Conservation (phyloP, 2,113 vertebrate species). For the Phoxinus phoxinus region DNA sequence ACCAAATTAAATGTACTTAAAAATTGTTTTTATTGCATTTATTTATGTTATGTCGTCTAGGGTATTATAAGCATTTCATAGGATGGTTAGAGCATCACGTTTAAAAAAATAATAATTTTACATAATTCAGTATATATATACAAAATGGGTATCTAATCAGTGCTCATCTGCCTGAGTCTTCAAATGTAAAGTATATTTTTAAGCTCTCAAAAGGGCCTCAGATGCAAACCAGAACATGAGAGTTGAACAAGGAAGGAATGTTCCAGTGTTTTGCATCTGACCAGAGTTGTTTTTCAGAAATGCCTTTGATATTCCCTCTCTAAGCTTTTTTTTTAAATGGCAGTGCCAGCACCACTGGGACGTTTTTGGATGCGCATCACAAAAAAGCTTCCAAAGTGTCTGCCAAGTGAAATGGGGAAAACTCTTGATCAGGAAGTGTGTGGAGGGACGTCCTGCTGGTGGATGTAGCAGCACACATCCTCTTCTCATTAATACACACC, state of each 20-base stretch:
- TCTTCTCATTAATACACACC: constrained; percentile 46
- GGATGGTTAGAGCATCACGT: too few relatives aligned
- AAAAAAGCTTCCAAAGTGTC: constrained; percentile 32
- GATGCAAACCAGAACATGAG: neutral
- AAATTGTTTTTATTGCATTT: too few relatives aligned
- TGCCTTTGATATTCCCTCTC: constrained; percentile 42
- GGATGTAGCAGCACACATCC: constrained; percentile 50
- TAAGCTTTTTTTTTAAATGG: constrained; percentile 56
- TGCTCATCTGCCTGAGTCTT: neutral
- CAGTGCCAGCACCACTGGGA: constrained; percentile 47
- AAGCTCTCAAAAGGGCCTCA: neutral
- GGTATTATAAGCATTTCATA: too few relatives aligned
- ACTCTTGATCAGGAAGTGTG: constrained; percentile 53
- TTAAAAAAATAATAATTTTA: too few relatives aligned
- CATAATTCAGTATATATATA: too few relatives aligned
- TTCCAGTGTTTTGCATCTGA: constrained; percentile 37
- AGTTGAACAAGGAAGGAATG: neutral
- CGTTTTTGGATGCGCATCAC: constrained; percentile 33
- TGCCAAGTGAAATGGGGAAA: constrained; percentile 50
- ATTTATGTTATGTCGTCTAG: too few relatives aligned
- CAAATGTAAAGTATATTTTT: neutral
- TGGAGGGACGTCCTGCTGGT: constrained; percentile 55
- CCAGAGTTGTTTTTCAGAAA: constrained; percentile 42
- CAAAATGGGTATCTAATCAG: neutral
- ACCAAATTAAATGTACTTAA: neutral